phyloP scores from a whole-genome alignment of 2,888 invertebrate species.

The Cephus pygmeus region DNA sequence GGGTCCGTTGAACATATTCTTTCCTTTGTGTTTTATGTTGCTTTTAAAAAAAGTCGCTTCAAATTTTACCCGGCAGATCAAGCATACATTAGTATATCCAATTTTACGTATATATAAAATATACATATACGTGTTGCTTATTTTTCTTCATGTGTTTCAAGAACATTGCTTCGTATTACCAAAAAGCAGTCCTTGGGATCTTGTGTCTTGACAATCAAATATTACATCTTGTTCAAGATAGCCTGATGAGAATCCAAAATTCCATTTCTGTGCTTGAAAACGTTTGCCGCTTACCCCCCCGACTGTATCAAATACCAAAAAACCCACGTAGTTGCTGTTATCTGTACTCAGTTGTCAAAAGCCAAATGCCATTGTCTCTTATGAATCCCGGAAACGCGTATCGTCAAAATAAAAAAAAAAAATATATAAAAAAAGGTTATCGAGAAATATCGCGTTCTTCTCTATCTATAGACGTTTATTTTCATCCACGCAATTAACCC shows the following conservation, averaged over 20 bases:
- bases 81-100: too few species aligned
- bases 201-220: slow-evolving; percentile 15
- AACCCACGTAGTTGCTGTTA: too few species aligned
- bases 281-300: slow-evolving; percentile 4
- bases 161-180: background rate
- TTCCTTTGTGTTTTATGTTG: slow-evolving; percentile 4
- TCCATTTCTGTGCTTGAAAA: slow-evolving; percentile 16
- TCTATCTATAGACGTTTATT: background rate
- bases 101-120: background rate
- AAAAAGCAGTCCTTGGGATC: background rate
- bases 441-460: background rate
- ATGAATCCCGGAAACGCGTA: too few species aligned
- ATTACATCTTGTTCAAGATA: slow-evolving; percentile 21
- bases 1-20: slow-evolving; percentile 11
- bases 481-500: background rate
- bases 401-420: background rate
- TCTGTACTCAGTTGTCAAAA: too few species aligned
- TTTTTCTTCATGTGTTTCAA: slow-evolving; percentile 8
- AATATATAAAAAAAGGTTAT: too few species aligned
- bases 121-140: slow-evolving; percentile 6
- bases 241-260: background rate
- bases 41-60: background rate
- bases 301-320: background rate
- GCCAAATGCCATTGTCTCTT: too few species aligned
- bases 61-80: background rate